Conservation (phyloP, 1,140 invertebrate genomes). For the Marisa cornuarietis region DNA sequence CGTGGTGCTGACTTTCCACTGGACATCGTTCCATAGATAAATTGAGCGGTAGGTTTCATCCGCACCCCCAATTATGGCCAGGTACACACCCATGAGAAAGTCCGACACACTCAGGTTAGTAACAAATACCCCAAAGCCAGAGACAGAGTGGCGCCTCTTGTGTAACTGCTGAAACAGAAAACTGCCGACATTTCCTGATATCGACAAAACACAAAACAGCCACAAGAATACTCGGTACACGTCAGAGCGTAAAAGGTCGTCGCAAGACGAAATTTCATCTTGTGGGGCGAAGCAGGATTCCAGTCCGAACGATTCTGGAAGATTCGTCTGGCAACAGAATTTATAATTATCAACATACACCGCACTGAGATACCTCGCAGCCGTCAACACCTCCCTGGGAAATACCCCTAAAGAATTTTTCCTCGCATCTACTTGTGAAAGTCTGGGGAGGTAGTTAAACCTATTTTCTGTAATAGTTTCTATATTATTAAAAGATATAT, state of each 20-base stretch:
- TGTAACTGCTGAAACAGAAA: conserved; percentile 16
- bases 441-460: conserved; percentile 5
- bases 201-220: conserved; percentile 29
- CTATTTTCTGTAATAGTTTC: conserved; percentile 11
- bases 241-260: conserved; percentile 31
- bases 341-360: conserved; percentile 27
- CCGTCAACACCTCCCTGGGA: background rate
- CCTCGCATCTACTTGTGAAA: conserved; percentile 9
- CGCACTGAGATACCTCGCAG: background rate
- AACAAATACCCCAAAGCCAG: conserved; percentile 36
- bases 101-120: conserved; percentile 32
- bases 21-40: too few species aligned
- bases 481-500: background rate
- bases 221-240: conserved; percentile 32
- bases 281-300: conserved; percentile 12
- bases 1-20: too few species aligned
- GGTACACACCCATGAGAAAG: conserved; percentile 20
- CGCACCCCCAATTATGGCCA: too few species aligned
- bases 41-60: too few species aligned
- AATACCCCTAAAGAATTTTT: conserved; percentile 22
- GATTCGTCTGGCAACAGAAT: conserved; percentile 33
- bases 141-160: background rate
- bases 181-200: conserved; percentile 37
- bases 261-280: conserved; percentile 42
- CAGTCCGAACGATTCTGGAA: conserved; percentile 15